Conservation (phyloP, 2,888 invertebrate genomes). For the Halocaridina rubra region DNA sequence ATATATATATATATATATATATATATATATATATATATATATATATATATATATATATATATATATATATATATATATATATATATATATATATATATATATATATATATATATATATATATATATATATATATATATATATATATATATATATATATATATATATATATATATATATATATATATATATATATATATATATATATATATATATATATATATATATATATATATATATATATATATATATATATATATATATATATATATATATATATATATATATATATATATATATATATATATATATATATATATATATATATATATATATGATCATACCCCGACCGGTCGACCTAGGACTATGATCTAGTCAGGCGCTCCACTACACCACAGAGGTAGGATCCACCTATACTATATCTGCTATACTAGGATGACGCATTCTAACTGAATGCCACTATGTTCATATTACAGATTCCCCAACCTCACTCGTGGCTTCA, state of each 20-base stretch:
- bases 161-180: neutral
- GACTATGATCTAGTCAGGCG: neutral
- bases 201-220: neutral
- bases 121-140: neutral
- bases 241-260: neutral
- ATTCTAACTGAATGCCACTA: no score
- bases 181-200: neutral
- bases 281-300: neutral
- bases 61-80: neutral
- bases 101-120: neutral
- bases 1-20: neutral
- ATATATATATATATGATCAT: constrained; percentile 1
- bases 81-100: neutral
- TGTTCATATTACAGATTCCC: no score
- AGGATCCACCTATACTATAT: no score
- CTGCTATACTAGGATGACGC: no score
- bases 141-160: neutral
- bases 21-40: neutral
- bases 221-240: neutral
- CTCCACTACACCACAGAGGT: neutral
- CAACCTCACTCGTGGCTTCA: no score
- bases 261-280: neutral
- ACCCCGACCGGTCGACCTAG: neutral
- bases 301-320: neutral
- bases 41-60: neutral